These are phyloP conservation scores for Exaiptasia diaphana DNA, from an alignment of 64 coral and sea anemone species.

Conservation along the genomic window DNA sequence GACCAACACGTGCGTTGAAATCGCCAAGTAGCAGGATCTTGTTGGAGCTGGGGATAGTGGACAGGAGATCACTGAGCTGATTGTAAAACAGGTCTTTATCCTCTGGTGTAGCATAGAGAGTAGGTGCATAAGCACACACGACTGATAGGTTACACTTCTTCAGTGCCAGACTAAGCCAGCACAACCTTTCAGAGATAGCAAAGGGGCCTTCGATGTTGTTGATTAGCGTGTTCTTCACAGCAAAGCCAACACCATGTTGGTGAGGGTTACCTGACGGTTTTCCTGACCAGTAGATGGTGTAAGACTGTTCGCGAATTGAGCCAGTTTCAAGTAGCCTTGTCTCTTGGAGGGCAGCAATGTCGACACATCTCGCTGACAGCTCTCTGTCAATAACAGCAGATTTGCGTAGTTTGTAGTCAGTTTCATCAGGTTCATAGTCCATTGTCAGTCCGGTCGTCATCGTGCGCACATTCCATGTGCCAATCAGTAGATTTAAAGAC, in stretches of 20 bases:
- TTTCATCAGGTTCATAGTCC: conserved; percentile 27
- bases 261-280: background rate
- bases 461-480: conserved; percentile 11
- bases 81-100: conserved; percentile 16
- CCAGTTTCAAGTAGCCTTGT: conserved; percentile 16
- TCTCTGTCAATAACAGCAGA: conserved; percentile 42
- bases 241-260: background rate
- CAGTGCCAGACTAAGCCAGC: background rate
- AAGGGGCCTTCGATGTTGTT: background rate
- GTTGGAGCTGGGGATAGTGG: background rate
- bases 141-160: background rate
- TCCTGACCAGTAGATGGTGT: conserved; percentile 38
- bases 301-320: background rate
- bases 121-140: background rate
- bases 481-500: background rate
- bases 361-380: conserved; percentile 15
- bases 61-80: background rate
- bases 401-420: conserved; percentile 13
- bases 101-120: background rate
- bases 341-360: conserved; percentile 22
- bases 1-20: background rate
- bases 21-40: background rate
- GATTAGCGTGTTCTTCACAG: conserved; percentile 3
- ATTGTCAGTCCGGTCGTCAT: conserved; percentile 24
- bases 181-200: background rate